phyloP scores from a whole-genome alignment of 2,113 vertebrate genomes.

The Prunella fulvescens region DNA sequence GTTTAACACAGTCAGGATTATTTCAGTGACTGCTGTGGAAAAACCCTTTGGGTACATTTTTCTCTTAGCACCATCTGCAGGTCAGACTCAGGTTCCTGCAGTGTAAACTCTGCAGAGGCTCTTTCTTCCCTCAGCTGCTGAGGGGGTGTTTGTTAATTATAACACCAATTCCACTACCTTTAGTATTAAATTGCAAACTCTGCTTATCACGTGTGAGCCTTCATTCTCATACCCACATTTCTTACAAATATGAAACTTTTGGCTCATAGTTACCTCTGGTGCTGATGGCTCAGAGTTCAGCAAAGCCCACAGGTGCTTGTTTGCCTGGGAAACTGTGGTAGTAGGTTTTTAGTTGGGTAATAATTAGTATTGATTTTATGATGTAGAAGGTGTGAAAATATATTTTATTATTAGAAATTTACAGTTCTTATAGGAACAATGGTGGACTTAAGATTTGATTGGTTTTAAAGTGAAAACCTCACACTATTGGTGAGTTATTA shows the following conservation, averaged over 20 bases:
- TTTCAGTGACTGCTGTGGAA: not conserved
- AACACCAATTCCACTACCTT: not conserved
- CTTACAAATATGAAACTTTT: rapidly evolving
- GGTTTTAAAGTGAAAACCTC: not conserved
- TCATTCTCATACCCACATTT: not conserved
- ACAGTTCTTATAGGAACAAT: not conserved
- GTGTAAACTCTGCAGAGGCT: not conserved
- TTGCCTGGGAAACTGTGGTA: not conserved
- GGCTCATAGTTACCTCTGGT: rapidly evolving
- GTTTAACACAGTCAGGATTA: not conserved
- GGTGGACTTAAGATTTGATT: not conserved
- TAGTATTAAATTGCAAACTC: not conserved
- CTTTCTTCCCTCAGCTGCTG: not conserved
- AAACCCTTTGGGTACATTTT: not conserved
- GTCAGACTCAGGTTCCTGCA: not conserved
- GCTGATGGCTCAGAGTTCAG: not conserved
- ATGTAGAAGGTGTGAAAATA: not conserved
- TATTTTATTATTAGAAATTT: not conserved
- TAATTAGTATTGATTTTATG: not conserved
- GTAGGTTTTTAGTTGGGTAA: no score
- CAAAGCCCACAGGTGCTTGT: not conserved
- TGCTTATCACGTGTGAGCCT: not conserved
- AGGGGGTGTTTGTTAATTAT: not conserved
- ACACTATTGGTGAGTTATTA: no score
- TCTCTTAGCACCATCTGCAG: not conserved